These are phyloP conservation scores for Apomyelois bistriatella DNA, from an alignment of 2,888 invertebrate species.

Conservation along the genomic window DNA sequence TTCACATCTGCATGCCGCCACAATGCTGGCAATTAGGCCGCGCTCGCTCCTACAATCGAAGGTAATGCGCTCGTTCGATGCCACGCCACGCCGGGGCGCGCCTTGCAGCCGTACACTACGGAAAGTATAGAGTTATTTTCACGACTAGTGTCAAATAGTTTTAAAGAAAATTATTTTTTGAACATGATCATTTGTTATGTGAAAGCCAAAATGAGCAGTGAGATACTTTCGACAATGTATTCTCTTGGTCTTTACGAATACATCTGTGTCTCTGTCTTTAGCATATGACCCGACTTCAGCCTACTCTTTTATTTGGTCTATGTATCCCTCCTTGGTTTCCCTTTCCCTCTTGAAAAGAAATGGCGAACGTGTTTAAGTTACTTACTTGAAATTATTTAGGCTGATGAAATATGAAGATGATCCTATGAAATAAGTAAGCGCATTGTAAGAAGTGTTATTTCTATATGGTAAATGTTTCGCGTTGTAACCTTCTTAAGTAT, in stretches of 20 bases:
- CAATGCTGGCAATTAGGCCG: constrained; percentile 80
- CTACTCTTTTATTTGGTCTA: too few relatives aligned
- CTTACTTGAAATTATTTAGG: too few relatives aligned
- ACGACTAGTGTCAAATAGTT: not conserved
- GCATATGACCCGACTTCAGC: too few relatives aligned
- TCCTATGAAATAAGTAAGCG: not conserved
- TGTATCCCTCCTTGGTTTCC: too few relatives aligned
- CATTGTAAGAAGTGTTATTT: not conserved
- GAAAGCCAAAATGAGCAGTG: too few relatives aligned
- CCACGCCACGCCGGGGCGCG: constrained; percentile 38
- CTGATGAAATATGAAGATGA: not conserved
- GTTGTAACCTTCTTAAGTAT: constrained; percentile 20
- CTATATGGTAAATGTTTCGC: constrained; percentile 2
- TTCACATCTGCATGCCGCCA: constrained; percentile 81
- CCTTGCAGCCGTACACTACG: constrained; percentile 20
- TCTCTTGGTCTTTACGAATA: too few relatives aligned
- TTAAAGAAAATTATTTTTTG: not conserved
- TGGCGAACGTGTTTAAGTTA: too few relatives aligned
- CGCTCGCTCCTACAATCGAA: constrained; percentile 75
- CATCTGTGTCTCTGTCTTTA: too few relatives aligned
- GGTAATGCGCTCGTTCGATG: constrained; percentile 74
- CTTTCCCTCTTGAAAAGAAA: too few relatives aligned
- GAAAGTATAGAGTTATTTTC: not conserved
- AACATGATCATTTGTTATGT: not conserved
- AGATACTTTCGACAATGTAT: too few relatives aligned